Percentiles rank a stretch among this genome's conserved stretches.
Conservation (phyloP, 64 coral and sea anemone genomes). For the Actinia tenebrosa region DNA sequence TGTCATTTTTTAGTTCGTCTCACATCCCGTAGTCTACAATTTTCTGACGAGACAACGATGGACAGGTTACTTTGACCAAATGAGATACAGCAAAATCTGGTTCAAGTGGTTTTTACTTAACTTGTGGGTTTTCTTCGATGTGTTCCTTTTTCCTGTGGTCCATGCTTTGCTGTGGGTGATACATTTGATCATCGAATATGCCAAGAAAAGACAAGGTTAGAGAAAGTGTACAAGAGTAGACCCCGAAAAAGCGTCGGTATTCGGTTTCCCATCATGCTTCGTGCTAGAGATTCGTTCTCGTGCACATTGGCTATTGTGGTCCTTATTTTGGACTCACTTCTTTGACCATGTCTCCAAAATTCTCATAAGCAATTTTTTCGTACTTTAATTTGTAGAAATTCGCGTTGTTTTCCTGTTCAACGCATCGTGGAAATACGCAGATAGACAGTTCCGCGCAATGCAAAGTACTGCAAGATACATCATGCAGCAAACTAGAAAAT, state of each 20-base stretch:
- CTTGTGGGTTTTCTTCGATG: background rate
- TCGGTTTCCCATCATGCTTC: too few relatives aligned
- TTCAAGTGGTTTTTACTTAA: constrained; percentile 4
- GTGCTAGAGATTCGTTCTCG: too few relatives aligned
- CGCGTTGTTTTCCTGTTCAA: background rate
- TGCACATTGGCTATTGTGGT: too few relatives aligned
- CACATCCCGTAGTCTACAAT: constrained; percentile 8
- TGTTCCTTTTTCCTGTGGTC: background rate
- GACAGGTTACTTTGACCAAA: background rate
- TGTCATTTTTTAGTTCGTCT: background rate
- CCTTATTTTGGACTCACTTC: too few relatives aligned
- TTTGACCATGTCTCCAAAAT: too few relatives aligned
- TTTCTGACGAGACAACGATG: background rate
- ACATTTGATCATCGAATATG: background rate
- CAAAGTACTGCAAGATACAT: background rate
- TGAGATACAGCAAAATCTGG: background rate
- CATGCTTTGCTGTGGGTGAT: background rate
- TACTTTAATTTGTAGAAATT: background rate
- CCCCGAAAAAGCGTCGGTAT: too few relatives aligned
- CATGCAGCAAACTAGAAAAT: background rate
- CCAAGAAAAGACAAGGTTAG: background rate
- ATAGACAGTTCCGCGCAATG: background rate
- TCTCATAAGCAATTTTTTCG: background rate
- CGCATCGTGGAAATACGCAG: background rate
- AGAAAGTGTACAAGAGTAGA: too few relatives aligned